Evolutionary conservation across 2,113 vertebrate species (phyloP).

Genomic region (Sturnira hondurensis): DNA sequence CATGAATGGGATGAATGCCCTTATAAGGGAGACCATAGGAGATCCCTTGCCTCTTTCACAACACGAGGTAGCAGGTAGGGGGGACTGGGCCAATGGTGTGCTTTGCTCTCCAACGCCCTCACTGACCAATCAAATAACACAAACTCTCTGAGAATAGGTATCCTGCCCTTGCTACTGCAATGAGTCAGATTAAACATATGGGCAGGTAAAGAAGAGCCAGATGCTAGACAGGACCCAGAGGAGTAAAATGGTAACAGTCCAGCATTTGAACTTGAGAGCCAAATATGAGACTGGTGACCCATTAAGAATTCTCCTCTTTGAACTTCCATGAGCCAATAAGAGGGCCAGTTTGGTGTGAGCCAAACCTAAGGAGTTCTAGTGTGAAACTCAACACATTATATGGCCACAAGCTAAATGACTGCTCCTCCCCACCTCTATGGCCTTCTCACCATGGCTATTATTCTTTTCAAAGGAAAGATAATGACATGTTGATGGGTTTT

Average conservation of each 20-base stretch:
- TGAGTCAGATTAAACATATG: not conserved
- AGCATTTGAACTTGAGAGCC: not conserved
- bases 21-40: not conserved
- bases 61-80: too few relatives aligned
- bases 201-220: not conserved
- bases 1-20: not conserved
- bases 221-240: not conserved
- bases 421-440: not conserved
- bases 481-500: not conserved
- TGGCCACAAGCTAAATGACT: not conserved
- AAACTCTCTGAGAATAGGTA: not conserved
- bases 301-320: not conserved
- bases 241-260: not conserved
- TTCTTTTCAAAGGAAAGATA: conserved; percentile 12
- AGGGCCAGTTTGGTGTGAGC: not conserved
- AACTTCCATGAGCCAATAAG: not conserved
- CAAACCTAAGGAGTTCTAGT: not conserved
- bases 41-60: not conserved
- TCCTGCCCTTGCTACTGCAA: not conserved
- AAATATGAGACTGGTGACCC: not conserved
- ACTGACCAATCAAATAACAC: not conserved
- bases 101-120: not conserved
- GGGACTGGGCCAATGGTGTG: not conserved
- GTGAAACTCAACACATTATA: conserved; percentile 12
- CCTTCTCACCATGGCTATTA: not conserved